Conservation (phyloP, 92 coral and sea anemone species). For the Parazoanthus swiftii region DNA sequence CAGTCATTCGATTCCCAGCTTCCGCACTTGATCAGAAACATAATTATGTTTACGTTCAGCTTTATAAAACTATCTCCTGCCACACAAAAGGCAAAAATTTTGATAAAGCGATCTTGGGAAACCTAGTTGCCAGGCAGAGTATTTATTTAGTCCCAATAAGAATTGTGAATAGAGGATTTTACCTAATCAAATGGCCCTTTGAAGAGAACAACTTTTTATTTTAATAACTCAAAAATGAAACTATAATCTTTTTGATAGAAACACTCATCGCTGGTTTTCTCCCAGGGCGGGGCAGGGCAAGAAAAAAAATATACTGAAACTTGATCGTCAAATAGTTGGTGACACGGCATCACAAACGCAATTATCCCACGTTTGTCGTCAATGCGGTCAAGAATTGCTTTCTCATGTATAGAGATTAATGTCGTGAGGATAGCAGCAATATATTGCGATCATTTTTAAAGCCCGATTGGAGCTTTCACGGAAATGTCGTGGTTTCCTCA, state of each 20-base stretch:
- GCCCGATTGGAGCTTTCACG: not conserved
- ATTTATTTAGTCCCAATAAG: not conserved
- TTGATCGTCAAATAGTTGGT: slow-evolving; percentile 11
- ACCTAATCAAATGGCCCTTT: no score
- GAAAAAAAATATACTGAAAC: slow-evolving; percentile 1
- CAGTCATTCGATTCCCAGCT: not conserved
- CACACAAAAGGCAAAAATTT: not conserved
- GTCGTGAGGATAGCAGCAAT: slow-evolving; percentile 5
- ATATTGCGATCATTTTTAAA: not conserved
- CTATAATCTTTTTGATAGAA: not conserved
- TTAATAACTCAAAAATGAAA: not conserved
- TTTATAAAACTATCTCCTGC: not conserved
- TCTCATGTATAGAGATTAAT: not conserved
- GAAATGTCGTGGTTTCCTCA: slow-evolving; percentile 13
- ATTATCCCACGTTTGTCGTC: slow-evolving; percentile 1
- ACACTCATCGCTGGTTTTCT: not conserved
- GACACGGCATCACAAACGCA: not conserved
- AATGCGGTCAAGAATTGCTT: not conserved
- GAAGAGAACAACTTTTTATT: not conserved
- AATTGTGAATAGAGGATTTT: no score
- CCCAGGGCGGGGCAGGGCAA: not conserved
- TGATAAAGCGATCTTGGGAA: not conserved
- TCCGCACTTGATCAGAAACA: not conserved
- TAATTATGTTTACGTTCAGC: no score
- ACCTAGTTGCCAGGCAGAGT: not conserved